Percentiles rank a stretch among this genome's conserved stretches.
phyloP scores from a whole-genome alignment of 2,888 invertebrate genomes.

The Phyllotreta cruciferae region DNA sequence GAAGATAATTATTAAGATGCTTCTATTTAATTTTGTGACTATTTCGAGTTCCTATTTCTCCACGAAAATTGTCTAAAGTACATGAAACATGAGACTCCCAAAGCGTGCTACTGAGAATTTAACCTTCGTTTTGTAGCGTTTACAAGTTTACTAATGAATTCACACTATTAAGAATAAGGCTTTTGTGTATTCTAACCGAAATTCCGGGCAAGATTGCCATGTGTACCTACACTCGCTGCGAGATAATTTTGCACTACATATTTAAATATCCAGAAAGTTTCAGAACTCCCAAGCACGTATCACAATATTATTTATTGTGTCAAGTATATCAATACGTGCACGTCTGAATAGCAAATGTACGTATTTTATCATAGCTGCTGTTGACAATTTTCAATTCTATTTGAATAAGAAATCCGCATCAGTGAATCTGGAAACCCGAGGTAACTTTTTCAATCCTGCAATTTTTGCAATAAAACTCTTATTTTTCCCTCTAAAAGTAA shows the following conservation, averaged over 20 bases:
- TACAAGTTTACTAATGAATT: conserved; percentile 11
- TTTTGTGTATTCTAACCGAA: neutral
- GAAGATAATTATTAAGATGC: no score
- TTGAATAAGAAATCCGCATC: no score
- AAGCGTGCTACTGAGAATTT: neutral
- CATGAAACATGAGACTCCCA: neutral
- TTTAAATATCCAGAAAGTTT: no score
- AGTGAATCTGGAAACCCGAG: no score
- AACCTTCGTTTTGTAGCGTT: conserved; percentile 2
- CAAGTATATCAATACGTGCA: conserved; percentile 1
- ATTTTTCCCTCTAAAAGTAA: no score
- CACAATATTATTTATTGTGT: neutral
- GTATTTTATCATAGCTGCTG: neutral
- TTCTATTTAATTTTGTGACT: no score
- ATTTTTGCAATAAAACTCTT: no score
- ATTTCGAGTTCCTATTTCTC: no score
- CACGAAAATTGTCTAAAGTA: neutral
- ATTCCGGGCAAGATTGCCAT: neutral
- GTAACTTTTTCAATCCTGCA: no score
- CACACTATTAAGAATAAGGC: neutral
- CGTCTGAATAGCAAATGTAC: conserved; percentile 7
- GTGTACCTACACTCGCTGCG: no score
- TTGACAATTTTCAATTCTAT: conserved; percentile 3
- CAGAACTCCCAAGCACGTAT: no score
- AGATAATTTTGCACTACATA: no score